A percentile compares a stretch with the other conserved stretches of the same genome.
Conservation (phyloP, 92 coral and sea anemone genomes). For the Epizoanthus ramosus region DNA sequence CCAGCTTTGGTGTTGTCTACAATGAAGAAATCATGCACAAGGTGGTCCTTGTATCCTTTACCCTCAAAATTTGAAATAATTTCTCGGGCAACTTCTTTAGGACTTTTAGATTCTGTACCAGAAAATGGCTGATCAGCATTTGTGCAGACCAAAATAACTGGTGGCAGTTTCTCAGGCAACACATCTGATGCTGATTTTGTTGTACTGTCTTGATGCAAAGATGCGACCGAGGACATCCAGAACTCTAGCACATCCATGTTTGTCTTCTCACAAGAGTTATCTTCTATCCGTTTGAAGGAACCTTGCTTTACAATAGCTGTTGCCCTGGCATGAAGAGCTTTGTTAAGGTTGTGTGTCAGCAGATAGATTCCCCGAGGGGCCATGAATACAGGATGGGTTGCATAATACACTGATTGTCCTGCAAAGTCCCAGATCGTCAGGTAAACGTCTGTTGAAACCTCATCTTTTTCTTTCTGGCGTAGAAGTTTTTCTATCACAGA, state of each 20-base stretch:
- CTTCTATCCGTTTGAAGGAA: conserved; percentile 22
- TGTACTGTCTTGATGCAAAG: conserved; percentile 11
- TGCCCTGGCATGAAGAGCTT: conserved; percentile 23
- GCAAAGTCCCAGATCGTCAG: conserved; percentile 35
- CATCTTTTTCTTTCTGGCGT: neutral
- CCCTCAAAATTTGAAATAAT: conserved; percentile 13
- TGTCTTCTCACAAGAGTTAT: conserved; percentile 18
- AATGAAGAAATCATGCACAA: conserved; percentile 43
- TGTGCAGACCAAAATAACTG: conserved; percentile 64
- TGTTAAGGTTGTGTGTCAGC: conserved; percentile 7
- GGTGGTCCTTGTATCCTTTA: conserved; percentile 21
- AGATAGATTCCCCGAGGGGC: conserved; percentile 16
- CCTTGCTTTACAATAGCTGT: conserved; percentile 21
- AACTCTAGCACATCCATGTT: conserved; percentile 33
- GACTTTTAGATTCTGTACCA: conserved; percentile 25
- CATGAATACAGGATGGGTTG: conserved; percentile 34
- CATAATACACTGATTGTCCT: conserved; percentile 43
- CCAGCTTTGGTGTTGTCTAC: conserved; percentile 62
- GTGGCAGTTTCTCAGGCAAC: conserved; percentile 25
- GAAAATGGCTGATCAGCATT: conserved; percentile 54
- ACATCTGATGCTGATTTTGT: neutral
- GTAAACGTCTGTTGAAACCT: neutral
- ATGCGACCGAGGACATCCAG: conserved; percentile 27
- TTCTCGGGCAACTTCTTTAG: conserved; percentile 32
- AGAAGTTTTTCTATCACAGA: conserved; percentile 9